Base-by-base conservation (phyloP, 2,888 invertebrate genomes). In the Lysandra coridon region DNA sequence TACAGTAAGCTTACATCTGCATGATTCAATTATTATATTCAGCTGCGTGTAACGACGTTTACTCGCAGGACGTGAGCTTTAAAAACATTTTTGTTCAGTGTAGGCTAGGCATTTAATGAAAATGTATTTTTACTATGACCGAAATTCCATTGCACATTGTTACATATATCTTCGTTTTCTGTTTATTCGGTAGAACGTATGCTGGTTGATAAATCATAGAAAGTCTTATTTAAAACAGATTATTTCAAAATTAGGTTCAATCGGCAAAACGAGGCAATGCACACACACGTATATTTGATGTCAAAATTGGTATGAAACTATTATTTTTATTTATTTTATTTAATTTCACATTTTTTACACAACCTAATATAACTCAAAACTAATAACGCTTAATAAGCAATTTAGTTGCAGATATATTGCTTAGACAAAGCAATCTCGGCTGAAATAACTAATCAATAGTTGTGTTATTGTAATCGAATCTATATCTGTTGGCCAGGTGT, bases 11-110 rank as follows among this genome's bases (percentile, higher is more conserved):
- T 69, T 3, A 69, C 14, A 69, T 37, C 69, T 37, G 69, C 33
- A 69, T 69, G 69, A 69, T 69, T 69, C 69, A 37, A 69, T 69
- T 69, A 37, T 33, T 33, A 33, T 69, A 33, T 33, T 69, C 33
- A 69, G 69, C 69, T 69, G 69, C 6, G 69, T 37, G 69, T 69
- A 69, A 69, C 69, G 69, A 69, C 33, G 33, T 69, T 69, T 69
- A 69, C 14, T 69, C 69, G 69, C 69, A 69, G 33, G 69, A 14
- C 69, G 33, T 37, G 69, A 64, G 30, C 10, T 30, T 33, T 37
- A 57, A 57, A 57, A 17, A 57, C 57, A 57, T 57, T 57, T 57
- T 57, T 57, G 17, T 57, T 17, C 57, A 57, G 57, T 57, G 49
- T 49, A 49, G 10, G 10, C 2, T 12, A 49, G 49, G 2, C 10